Conservation (phyloP, 2,797 vertebrate species). For the Halcyon badia region DNA sequence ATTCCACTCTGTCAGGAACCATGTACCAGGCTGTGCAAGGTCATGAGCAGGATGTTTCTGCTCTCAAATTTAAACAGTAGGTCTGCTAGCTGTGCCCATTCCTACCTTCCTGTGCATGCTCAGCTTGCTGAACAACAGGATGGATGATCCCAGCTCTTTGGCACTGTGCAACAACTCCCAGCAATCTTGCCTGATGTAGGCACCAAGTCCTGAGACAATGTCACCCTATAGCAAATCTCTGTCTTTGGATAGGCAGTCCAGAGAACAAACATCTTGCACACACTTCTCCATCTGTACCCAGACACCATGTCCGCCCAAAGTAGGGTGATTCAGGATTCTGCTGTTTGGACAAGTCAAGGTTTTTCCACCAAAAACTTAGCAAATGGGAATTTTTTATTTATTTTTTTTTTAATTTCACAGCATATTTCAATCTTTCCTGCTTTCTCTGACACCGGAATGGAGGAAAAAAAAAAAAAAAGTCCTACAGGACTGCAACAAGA, state of each 20-base stretch:
- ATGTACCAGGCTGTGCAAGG: not conserved
- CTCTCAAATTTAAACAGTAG: not conserved
- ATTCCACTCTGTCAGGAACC: not conserved
- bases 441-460: not conserved
- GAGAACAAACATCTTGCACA: not conserved
- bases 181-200: not conserved
- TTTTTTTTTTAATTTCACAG: not conserved
- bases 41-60: fast-evolving
- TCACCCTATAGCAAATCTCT: not conserved
- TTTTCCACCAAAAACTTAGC: not conserved
- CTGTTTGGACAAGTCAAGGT: not conserved
- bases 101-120: not conserved
- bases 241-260: not conserved
- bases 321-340: not conserved
- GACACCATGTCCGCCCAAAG: too few relatives aligned
- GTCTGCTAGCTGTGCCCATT: fast-evolving
- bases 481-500: not conserved
- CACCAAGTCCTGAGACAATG: not conserved
- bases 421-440: not conserved
- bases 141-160: not conserved
- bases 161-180: not conserved
- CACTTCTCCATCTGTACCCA: not conserved
- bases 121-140: fast-evolving
- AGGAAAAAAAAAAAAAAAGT: not conserved
- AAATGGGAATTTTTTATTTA: not conserved